phyloP scores from a whole-genome alignment of 2,888 invertebrate genomes.

The Celastrina argiolus region DNA sequence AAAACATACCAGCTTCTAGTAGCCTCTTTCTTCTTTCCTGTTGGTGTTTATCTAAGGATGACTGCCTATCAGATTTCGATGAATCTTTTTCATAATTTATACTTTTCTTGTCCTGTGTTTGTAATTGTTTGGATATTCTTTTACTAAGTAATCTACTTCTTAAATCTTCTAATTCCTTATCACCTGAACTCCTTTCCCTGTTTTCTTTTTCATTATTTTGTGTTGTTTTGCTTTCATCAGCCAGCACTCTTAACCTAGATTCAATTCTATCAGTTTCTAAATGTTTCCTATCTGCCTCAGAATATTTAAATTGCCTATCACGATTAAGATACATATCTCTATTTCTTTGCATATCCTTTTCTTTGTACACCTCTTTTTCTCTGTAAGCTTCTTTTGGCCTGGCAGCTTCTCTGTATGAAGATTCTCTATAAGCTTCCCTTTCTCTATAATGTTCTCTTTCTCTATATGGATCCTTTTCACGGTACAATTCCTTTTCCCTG shows the following conservation, averaged over 20 bases:
- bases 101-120: conserved; percentile 64
- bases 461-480: conserved; percentile 65
- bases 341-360: conserved; percentile 57
- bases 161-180: conserved; percentile 84
- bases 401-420: conserved; percentile 49
- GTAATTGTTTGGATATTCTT: conserved; percentile 81
- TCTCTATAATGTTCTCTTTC: conserved; percentile 64
- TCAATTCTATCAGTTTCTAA: conserved; percentile 62
- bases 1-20: conserved; percentile 80
- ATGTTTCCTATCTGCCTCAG: conserved; percentile 59
- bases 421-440: conserved; percentile 54
- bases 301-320: conserved; percentile 62
- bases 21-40: conserved; percentile 82
- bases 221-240: conserved; percentile 59
- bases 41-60: conserved; percentile 67
- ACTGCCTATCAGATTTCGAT: conserved; percentile 57
- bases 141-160: conserved; percentile 85
- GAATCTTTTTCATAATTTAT: conserved; percentile 69
- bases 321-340: conserved; percentile 53
- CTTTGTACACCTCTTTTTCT: conserved; percentile 53
- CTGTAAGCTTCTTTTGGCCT: conserved; percentile 54
- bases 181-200: conserved; percentile 69
- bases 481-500: conserved; percentile 56
- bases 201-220: conserved; percentile 71
- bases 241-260: conserved; percentile 56